phyloP scores from a whole-genome alignment of 2,113 vertebrate species.

The Gymnocephalus cernua region DNA sequence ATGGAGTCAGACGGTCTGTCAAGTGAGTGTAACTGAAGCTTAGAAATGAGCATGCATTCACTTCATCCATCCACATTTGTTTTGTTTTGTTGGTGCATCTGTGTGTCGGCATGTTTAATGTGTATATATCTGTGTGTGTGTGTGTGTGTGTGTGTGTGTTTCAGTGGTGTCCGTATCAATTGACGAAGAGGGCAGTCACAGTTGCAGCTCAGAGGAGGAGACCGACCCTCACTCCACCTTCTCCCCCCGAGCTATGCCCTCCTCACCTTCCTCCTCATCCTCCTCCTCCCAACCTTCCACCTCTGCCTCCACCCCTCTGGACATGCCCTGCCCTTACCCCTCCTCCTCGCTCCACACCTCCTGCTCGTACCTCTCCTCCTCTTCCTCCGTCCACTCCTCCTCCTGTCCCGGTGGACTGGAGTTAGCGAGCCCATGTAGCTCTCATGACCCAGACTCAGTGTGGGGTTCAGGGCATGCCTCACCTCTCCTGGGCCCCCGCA shows the following conservation, averaged over 20 bases:
- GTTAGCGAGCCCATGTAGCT: conserved; percentile 80
- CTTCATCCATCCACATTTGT: neutral
- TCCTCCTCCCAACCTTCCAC: conserved; percentile 60
- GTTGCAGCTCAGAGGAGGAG: conserved; percentile 91
- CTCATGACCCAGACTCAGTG: conserved; percentile 78
- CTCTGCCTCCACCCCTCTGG: conserved; percentile 78
- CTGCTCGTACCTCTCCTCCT: conserved; percentile 58
- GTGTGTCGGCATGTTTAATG: conserved; percentile 59
- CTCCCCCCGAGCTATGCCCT: conserved; percentile 82
- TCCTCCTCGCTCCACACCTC: conserved; percentile 63
- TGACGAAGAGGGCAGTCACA: conserved; percentile 91
- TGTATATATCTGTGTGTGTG: conserved; percentile 37
- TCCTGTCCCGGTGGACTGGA: conserved; percentile 85
- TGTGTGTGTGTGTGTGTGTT: conserved; percentile 51
- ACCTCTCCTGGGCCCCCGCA: conserved; percentile 92
- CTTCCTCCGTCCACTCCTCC: conserved; percentile 29
- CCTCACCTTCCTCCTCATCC: conserved; percentile 75
- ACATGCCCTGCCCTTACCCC: conserved; percentile 75
- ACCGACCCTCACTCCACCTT: conserved; percentile 86
- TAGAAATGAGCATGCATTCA: neutral
- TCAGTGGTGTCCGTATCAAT: conserved; percentile 94
- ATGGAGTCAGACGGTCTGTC: conserved; percentile 90
- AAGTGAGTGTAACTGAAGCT: conserved; percentile 83
- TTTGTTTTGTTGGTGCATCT: conserved; percentile 1
- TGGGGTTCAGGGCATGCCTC: conserved; percentile 88